Evolutionary conservation across 2,113 vertebrate genomes (phyloP), one percentile per base, ranked within the genome.

Genomic region (Leucopsar rothschildi): DNA sequence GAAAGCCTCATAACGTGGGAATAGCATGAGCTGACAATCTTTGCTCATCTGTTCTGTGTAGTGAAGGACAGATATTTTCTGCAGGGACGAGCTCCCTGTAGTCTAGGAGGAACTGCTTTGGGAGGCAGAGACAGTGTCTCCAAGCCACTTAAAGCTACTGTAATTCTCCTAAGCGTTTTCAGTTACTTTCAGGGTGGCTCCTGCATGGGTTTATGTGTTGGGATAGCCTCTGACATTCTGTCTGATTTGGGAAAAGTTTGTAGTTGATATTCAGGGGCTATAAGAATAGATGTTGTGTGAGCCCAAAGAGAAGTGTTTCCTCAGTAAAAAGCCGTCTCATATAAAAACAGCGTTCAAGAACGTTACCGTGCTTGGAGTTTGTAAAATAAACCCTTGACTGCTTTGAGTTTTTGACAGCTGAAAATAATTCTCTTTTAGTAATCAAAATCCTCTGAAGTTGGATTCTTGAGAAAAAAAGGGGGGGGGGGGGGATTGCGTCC

Each of bases 281-380:
- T 57, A 45, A 57, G 21, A 60, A 24, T 3, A 44, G 28, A 5
- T 35, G 10, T 25, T 3, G 4, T 39, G 12, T 24, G 18, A 47
- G 14, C 59, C 45, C 28, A 25, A 37, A 83, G 16, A 65, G 21
- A 21, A 57, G 19, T 8, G 9, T 64, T 35, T 61, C 37, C 31
- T 52, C 1, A 0, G 39, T 3, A 45, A 45, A 66, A 61, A 55
- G 15, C 18, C 1, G 13, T 69, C 16, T 77, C 49, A 8, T 16
- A 55, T 16, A 55, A 76, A 20, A 65, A 7, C 4, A 12, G 8
- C 16, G 11, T 60, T 86, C 19, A 39, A 72, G 80, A 88, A 16
- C 0, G 2, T 59, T 28, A 40, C 27, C 0, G 0, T 59, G 25
- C 27, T 86, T 78, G 12, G 22, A 35, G 44, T 72, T 81, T n/a